Percentiles rank a stretch among this genome's conserved stretches.
These are phyloP conservation scores for Disparrhopalites patrizii DNA, from an alignment of 2,888 invertebrate genomes.

Conservation along the genomic window DNA sequence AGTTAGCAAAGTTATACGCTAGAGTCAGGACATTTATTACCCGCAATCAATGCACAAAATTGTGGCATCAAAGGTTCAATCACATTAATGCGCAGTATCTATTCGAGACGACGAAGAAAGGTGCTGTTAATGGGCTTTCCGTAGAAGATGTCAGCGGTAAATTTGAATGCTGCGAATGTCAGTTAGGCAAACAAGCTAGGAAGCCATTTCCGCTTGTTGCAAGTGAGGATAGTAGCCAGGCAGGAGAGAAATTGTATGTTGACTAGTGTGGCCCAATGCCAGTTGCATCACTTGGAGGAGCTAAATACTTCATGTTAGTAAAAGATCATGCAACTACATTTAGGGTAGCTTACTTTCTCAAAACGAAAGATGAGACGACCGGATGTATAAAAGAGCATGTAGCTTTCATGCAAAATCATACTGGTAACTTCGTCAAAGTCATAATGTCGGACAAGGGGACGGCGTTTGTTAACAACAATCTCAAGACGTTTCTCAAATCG, in stretches of 20 bases:
- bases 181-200: constrained; percentile 15
- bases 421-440: constrained; percentile 24
- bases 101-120: constrained; percentile 12
- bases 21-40: not conserved
- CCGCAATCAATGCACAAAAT: not conserved
- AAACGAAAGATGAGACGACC: constrained; percentile 1
- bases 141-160: not conserved
- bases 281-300: constrained; percentile 9
- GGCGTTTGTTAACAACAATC: constrained; percentile 33
- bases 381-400: constrained; percentile 13
- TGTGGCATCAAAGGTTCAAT: constrained; percentile 21
- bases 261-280: constrained; percentile 21
- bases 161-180: constrained; percentile 5
- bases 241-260: constrained; percentile 12
- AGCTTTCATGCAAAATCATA: constrained; percentile 26
- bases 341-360: constrained; percentile 14
- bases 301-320: constrained; percentile 14
- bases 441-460: constrained; percentile 26
- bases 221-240: not conserved
- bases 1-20: not conserved
- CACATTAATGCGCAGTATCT: constrained; percentile 30
- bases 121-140: constrained; percentile 24
- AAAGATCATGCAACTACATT: constrained; percentile 21
- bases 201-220: not conserved
- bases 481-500: constrained; percentile 43